Conservation (phyloP, 2,888 invertebrate genomes). For the Athetis lepigone region DNA sequence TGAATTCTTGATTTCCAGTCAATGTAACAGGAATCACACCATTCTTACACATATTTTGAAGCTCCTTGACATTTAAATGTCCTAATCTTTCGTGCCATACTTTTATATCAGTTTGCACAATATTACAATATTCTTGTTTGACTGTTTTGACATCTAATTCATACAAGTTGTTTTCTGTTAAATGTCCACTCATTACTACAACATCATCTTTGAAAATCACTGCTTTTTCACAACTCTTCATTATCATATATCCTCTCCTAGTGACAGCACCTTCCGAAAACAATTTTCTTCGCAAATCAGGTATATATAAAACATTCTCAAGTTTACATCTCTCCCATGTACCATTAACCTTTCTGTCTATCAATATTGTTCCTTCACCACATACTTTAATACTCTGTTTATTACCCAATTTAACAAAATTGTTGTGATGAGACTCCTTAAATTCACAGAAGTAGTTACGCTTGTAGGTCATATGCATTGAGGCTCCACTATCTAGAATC, state of each 20-base stretch:
- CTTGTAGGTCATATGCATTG: conserved; percentile 6
- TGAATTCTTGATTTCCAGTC: conserved; percentile 17
- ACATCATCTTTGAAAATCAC: conserved; percentile 34
- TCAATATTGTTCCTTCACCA: conserved; percentile 8
- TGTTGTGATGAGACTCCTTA: neutral
- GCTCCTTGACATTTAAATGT: conserved; percentile 52
- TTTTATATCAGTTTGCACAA: conserved; percentile 6
- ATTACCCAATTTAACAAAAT: conserved; percentile 4
- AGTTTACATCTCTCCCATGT: conserved; percentile 5
- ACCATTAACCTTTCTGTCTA: neutral
- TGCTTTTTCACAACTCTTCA: conserved; percentile 54
- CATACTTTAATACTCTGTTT: neutral
- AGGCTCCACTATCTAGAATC: neutral
- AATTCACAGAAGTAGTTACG: conserved; percentile 9
- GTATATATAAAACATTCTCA: conserved; percentile 60
- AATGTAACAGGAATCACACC: conserved; percentile 26
- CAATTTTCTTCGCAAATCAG: conserved; percentile 67
- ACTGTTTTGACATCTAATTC: conserved; percentile 36
- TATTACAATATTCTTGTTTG: neutral
- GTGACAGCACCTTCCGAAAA: conserved; percentile 70
- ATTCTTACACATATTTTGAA: too few relatives aligned
- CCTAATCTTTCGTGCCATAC: conserved; percentile 9
- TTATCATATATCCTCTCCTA: conserved; percentile 60
- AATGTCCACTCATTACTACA: conserved; percentile 41
- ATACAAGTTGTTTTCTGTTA: conserved; percentile 32